These are phyloP conservation scores for Atherinomorus stipes DNA, from an alignment of 2,113 vertebrate genomes.

Conservation along the genomic window DNA sequence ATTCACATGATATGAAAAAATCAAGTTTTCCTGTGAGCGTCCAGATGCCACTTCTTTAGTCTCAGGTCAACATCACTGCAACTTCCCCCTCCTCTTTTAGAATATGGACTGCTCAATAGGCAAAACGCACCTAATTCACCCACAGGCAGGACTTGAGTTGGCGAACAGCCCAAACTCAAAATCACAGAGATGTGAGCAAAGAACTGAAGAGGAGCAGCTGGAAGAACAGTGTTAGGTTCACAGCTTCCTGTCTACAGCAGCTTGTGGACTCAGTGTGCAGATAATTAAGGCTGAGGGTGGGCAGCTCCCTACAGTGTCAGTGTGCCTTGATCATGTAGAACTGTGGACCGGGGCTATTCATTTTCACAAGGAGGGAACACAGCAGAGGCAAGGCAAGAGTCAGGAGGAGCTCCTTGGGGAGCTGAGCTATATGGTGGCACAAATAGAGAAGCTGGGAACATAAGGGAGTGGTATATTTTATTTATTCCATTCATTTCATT, in stretches of 20 bases:
- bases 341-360: conserved; percentile 52
- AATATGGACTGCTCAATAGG: conserved; percentile 12
- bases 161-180: not conserved
- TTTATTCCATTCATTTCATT: conserved; percentile 49
- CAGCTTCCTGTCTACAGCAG: conserved; percentile 56
- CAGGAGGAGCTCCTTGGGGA: conserved; percentile 55
- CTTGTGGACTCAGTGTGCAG: conserved; percentile 64
- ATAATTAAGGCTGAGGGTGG: conserved; percentile 74
- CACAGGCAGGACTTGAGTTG: conserved; percentile 9
- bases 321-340: conserved; percentile 52
- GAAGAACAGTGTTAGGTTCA: conserved; percentile 44
- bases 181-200: conserved; percentile 12
- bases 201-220: conserved; percentile 24
- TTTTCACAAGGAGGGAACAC: conserved; percentile 62
- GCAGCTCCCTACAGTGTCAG: conserved; percentile 59
- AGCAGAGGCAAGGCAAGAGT: conserved; percentile 39
- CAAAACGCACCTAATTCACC: conserved; percentile 31
- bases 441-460: conserved; percentile 39
- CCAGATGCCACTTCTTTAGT: not conserved
- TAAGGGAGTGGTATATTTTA: conserved; percentile 32
- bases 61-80: not conserved
- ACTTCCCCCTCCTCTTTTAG: conserved; percentile 2
- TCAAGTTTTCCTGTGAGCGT: no score
- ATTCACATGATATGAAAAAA: no score
- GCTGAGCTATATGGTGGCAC: conserved; percentile 35